phyloP scores from a whole-genome alignment of 2,113 vertebrate species.

The Syngnathus floridae region DNA sequence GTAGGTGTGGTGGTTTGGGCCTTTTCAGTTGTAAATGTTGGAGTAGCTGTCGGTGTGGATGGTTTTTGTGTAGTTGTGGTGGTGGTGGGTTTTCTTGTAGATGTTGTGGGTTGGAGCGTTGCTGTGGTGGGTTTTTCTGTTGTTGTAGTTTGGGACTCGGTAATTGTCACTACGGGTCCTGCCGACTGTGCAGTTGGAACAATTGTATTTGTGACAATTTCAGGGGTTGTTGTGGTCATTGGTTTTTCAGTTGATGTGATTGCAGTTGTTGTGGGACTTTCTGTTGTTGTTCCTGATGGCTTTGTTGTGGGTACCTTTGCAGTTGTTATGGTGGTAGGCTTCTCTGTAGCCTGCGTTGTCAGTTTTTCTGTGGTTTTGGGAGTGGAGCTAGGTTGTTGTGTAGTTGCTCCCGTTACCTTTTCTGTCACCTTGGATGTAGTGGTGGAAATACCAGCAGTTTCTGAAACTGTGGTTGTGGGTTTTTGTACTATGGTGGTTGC shows the following conservation, averaged over 20 bases:
- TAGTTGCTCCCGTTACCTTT: no score
- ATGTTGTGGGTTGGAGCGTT: neutral
- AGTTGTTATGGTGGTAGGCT: neutral
- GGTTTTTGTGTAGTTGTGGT: slow-evolving; percentile 6
- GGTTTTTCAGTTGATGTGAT: neutral
- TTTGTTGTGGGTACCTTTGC: neutral
- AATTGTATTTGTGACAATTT: neutral
- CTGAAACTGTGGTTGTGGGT: no score
- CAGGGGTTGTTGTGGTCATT: slow-evolving; percentile 2
- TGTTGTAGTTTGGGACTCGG: neutral
- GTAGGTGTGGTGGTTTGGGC: neutral
- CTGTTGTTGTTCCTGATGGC: neutral
- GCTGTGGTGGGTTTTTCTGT: neutral
- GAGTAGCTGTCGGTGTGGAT: neutral
- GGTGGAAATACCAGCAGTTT: no score
- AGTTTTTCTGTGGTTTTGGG: no score
- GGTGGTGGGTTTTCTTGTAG: neutral
- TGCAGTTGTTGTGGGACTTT: neutral
- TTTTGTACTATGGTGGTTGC: no score
- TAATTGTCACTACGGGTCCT: neutral
- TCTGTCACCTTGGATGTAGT: no score
- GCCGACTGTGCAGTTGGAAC: neutral
- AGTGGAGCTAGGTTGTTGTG: no score
- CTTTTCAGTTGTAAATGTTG: neutral
- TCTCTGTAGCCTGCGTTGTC: no score